A percentile compares a stretch with the other conserved stretches of the same genome.
Evolutionary conservation across 2,113 vertebrate species (phyloP).

Genomic region (Motacilla tschutschensis): DNA sequence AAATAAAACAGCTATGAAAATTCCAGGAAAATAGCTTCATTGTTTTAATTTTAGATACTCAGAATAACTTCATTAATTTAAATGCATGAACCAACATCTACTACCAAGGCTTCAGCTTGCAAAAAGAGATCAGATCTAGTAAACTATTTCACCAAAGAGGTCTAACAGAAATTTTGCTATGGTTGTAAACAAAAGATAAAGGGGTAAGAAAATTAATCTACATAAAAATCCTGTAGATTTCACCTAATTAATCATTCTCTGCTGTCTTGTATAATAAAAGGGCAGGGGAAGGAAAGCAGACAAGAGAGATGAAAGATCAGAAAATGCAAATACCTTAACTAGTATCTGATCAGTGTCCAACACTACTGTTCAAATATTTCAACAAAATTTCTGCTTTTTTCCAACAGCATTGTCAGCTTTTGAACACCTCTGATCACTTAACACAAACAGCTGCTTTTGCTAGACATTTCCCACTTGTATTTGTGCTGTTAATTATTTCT

Average conservation of each 20-base stretch:
- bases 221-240: not conserved
- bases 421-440: not conserved
- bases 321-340: not conserved
- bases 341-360: not conserved
- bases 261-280: not conserved
- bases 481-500: not conserved
- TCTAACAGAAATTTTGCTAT: not conserved
- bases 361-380: not conserved
- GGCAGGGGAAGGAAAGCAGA: not conserved
- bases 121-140: not conserved
- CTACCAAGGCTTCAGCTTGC: not conserved
- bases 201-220: not conserved
- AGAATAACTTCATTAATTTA: not conserved
- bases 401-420: not conserved
- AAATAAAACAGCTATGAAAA: not conserved
- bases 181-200: not conserved
- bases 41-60: not conserved
- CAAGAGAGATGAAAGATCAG: not conserved
- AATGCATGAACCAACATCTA: not conserved
- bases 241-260: not conserved
- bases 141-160: not conserved
- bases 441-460: not conserved
- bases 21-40: not conserved
- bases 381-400: not conserved
- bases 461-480: not conserved